A percentile compares a stretch with the other conserved stretches of the same genome.
Evolutionary conservation across 2,113 vertebrate species (phyloP).

Genomic region (Psettodes erumei): DNA sequence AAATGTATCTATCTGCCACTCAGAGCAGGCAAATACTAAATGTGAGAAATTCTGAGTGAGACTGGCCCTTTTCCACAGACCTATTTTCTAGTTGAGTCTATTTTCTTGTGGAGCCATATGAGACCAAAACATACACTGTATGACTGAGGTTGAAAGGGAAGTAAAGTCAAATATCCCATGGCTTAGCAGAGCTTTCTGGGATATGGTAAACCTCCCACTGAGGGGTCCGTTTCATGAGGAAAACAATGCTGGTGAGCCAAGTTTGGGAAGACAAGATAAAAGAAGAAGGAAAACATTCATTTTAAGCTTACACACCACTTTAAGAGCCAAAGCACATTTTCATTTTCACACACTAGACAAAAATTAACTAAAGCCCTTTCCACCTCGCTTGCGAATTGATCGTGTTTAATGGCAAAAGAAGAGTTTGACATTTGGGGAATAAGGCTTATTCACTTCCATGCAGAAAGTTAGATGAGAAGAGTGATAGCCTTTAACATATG

Average conservation of each 20-base stretch:
- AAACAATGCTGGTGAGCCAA: constrained; percentile 27
- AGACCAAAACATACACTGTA: constrained; percentile 53
- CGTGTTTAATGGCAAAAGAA: not conserved
- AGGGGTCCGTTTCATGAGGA: constrained; percentile 29
- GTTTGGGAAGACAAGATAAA: constrained; percentile 22
- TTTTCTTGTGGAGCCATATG: constrained; percentile 38
- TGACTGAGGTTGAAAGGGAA: constrained; percentile 36
- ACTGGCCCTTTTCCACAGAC: not conserved
- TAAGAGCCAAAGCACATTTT: not conserved
- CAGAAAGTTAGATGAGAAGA: not conserved
- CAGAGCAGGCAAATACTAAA: not conserved
- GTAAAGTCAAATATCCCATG: constrained; percentile 55
- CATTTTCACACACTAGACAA: not conserved
- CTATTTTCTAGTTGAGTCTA: not conserved
- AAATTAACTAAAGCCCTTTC: not conserved
- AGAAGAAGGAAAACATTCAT: constrained; percentile 31
- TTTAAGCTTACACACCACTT: constrained; percentile 25
- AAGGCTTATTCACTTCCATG: not conserved
- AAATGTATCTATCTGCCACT: not conserved
- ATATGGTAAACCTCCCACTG: constrained; percentile 47
- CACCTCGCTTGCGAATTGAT: not conserved
- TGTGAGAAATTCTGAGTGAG: not conserved
- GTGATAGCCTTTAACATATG: not conserved
- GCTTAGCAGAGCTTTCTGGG: constrained; percentile 51
- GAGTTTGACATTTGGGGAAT: not conserved